These are phyloP conservation scores for Thamnophis sirtalis DNA, from an alignment of 2,113 vertebrate species.

Conservation along the genomic window DNA sequence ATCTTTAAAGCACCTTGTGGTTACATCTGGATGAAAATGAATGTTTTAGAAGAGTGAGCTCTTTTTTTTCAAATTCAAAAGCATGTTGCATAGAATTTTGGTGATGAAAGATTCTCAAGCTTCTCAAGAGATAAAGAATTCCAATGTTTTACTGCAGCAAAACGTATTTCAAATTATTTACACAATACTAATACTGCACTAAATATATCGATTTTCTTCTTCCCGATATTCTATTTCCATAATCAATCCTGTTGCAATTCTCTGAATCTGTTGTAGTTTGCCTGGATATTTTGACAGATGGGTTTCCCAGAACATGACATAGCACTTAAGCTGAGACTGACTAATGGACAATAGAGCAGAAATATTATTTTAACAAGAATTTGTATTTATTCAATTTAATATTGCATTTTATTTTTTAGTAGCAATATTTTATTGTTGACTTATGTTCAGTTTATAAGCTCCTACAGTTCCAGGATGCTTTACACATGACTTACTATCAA, in stretches of 20 bases:
- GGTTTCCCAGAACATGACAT: not conserved
- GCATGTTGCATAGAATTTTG: not conserved
- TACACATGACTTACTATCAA: not conserved
- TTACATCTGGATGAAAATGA: not conserved
- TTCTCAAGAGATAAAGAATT: not conserved
- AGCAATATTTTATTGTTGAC: not conserved
- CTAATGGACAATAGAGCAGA: not conserved
- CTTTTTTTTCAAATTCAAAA: not conserved
- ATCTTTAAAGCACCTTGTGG: rapidly evolving
- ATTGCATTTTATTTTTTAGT: not conserved
- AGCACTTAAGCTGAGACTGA: not conserved
- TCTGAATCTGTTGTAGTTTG: not conserved
- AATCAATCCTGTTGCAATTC: not conserved
- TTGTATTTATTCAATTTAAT: not conserved
- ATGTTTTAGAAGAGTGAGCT: not conserved
- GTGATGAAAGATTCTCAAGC: not conserved
- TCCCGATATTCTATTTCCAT: not conserved
- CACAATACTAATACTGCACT: not conserved
- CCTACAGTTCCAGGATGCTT: not conserved
- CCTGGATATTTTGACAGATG: not conserved
- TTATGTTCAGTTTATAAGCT: not conserved
- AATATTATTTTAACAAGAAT: not conserved
- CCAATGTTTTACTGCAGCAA: not conserved
- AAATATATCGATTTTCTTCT: not conserved
- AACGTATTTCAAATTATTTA: not conserved